Base-by-base conservation (phyloP, 2,797 vertebrate genomes). In the Rhincodon typus region DNA sequence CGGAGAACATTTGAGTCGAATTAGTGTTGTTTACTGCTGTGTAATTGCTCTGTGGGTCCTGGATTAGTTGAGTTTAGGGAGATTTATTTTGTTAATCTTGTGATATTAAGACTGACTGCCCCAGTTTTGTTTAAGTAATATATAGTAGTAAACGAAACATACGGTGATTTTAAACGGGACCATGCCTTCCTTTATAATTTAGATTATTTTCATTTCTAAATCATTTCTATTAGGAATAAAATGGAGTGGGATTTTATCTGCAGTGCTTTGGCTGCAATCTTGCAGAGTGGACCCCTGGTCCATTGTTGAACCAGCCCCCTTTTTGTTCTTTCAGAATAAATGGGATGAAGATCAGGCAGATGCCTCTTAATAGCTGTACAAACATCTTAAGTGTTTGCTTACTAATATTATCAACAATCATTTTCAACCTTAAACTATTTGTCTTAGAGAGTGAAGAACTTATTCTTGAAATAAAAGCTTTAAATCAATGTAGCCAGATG, bases 1-100 rank as follows among this genome's bases (percentile, higher is more conserved):
- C 97, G 96, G 96, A 96, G 97, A 97, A 96, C 96, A 97, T 97
- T 97, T 96, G 96, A 96, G 96, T 96, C 96, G 96, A 97, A 96
- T 97, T 97, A 96, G 96, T 96, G 96, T 96, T 97, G 97, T 96
- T 96, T 96, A 96, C 97, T 86, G 96, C 96, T 96, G 97, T 96
- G 96, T 95, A 96, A 96, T 97, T 97, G 96, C 96, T 97, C 96
- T 96, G 96, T 96, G 30, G 95, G 96, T 97, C 97, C 96, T 96
- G 95, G 96, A 96, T 96, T 96, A 96, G 96, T 96, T 96, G 96
- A 96, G 95, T 96, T 96, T 96, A 96, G 96, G 70, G 96, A 96
- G 96, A 96, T 96, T 96, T 94, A 82, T 46, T 96, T 97, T 97
- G 96, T 95, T 96, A 96, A 96, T 97, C 96, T 97, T 96, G 96